Evolutionary conservation across 1,140 invertebrate genomes (phyloP).

Genomic region (Trinorchestia longiramus): DNA sequence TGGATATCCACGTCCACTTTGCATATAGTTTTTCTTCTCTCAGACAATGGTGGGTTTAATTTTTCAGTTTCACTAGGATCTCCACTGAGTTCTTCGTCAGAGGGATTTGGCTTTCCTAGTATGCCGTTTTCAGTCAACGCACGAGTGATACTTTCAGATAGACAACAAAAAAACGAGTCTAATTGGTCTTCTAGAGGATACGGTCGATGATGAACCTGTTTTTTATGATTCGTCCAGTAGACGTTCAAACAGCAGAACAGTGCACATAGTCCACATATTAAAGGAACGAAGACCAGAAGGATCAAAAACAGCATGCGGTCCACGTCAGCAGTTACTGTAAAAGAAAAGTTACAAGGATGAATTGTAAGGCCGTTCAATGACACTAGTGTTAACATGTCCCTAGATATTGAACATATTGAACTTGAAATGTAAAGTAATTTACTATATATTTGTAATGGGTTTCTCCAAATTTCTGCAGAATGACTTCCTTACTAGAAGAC

Average conservation of each 20-base stretch:
- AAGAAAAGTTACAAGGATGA: not conserved
- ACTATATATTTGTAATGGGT: too few relatives aligned
- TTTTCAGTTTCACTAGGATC: conserved; percentile 36
- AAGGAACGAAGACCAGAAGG: not conserved
- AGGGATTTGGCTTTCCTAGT: conserved; percentile 48
- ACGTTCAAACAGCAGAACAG: not conserved
- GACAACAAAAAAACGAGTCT: conserved; percentile 53
- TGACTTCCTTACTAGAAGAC: too few relatives aligned
- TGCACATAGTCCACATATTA: not conserved
- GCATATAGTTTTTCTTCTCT: conserved; percentile 59
- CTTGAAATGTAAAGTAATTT: too few relatives aligned
- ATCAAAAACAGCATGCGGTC: conserved; percentile 14
- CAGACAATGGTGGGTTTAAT: not conserved
- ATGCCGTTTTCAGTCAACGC: conserved; percentile 48
- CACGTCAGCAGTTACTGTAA: not conserved
- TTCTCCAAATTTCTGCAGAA: too few relatives aligned
- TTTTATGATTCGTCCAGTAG: not conserved
- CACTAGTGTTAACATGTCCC: too few relatives aligned
- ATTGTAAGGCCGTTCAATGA: not conserved
- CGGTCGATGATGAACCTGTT: not conserved
- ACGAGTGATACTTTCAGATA: conserved; percentile 59
- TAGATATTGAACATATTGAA: too few relatives aligned
- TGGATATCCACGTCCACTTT: conserved; percentile 60
- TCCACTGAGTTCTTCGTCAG: conserved; percentile 28
- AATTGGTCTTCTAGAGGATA: not conserved